Evolutionary conservation across 2,797 vertebrate genomes (phyloP).

Genomic region (Danio tinwini): DNA sequence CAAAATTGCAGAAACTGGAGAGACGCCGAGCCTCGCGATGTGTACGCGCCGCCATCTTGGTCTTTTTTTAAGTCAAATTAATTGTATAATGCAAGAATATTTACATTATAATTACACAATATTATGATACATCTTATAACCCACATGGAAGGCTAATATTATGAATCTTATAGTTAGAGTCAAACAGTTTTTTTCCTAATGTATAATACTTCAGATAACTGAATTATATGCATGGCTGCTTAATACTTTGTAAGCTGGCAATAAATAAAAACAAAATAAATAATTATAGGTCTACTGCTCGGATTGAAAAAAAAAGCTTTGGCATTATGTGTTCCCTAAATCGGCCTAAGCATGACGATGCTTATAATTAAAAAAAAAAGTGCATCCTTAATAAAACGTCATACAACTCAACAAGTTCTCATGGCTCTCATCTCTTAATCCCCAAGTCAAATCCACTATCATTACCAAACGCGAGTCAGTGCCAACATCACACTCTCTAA

Average conservation of each 20-base stretch:
- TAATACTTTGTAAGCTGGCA: conserved; percentile 1
- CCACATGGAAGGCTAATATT: no score
- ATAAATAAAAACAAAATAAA: background rate
- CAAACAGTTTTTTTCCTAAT: no score
- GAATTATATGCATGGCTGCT: background rate
- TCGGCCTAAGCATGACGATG: background rate
- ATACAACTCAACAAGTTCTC: conserved; percentile 19
- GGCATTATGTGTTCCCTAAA: background rate
- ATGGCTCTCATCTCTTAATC: conserved; percentile 39
- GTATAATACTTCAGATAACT: background rate
- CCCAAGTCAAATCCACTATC: conserved; percentile 44
- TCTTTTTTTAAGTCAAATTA: no score
- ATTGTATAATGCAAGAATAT: no score
- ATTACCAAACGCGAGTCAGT: conserved; percentile 34
- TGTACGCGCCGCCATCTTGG: no score
- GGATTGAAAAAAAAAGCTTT: background rate
- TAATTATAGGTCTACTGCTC: background rate
- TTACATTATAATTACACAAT: no score
- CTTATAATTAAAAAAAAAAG: background rate
- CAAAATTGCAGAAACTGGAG: no score
- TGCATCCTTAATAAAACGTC: conserved; percentile 17
- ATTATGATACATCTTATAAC: no score
- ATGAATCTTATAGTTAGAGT: no score
- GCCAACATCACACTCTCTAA: conserved; percentile 28
- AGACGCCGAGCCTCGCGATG: no score